Percentiles rank a stretch among this genome's conserved stretches.
These are phyloP conservation scores for Bombus huntii DNA, from an alignment of 1,140 invertebrate species.

Conservation along the genomic window DNA sequence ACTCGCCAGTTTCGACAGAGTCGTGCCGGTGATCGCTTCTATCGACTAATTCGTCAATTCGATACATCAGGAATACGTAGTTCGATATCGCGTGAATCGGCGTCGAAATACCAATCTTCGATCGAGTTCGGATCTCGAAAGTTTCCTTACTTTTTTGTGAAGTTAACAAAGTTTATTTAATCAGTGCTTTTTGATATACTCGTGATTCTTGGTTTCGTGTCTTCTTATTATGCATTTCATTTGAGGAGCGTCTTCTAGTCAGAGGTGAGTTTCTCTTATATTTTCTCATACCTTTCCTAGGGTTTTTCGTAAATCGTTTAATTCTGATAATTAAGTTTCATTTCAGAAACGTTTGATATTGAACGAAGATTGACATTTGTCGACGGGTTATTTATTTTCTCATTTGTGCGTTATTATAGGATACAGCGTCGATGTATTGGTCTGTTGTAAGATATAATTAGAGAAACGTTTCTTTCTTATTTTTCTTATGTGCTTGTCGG, in stretches of 20 bases:
- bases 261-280: constrained; percentile 1
- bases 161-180: not conserved
- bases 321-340: not conserved
- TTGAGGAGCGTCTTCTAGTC: not conserved
- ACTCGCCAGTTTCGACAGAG: constrained; percentile 66
- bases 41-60: constrained; percentile 3
- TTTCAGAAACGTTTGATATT: not conserved
- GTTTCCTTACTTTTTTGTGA: not conserved
- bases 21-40: constrained; percentile 58
- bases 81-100: constrained; percentile 6
- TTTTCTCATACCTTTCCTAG: not conserved
- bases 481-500: not conserved
- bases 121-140: not conserved
- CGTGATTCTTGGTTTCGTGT: not conserved
- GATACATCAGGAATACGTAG: not conserved
- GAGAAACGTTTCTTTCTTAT: not conserved
- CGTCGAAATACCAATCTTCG: constrained; percentile 8
- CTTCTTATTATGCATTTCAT: constrained; percentile 16
- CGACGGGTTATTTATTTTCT: not conserved
- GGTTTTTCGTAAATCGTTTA: not conserved
- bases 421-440: not conserved
- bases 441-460: not conserved
- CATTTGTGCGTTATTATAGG: not conserved
- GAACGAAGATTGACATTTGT: not conserved
- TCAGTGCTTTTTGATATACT: not conserved